Evolutionary conservation across 2,888 invertebrate genomes (phyloP), one percentile per base, ranked within the genome.

Genomic region (Lepeophtheirus nordmannii): DNA sequence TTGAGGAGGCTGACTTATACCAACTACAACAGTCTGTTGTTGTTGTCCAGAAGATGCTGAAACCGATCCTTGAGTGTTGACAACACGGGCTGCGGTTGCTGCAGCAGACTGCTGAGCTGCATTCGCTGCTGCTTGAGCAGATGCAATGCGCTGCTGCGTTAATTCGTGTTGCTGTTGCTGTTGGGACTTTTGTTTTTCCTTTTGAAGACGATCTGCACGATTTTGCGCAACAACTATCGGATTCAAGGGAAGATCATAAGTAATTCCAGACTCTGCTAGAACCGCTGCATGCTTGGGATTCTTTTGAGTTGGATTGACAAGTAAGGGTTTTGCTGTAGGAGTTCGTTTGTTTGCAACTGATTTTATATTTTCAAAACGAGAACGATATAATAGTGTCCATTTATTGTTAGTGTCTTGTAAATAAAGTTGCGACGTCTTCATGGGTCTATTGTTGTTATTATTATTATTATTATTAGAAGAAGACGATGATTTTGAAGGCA

Each of bases 191-290:
- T 83, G 80, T 75, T 89, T 89, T 73, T 89, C 91, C 73, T 86
- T 83, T 12, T 87, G 85, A 70, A 91, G 83, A 71, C 92, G 82
- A 73, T 91, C 91, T 17, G 89, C 88, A 72, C 89, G 81, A 68
- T 84, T 81, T 37, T 82, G 78, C 17, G 89, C 89, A 64, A 90
- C 85, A 72, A 88, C 87, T 70, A 85, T 82, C 0, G 93, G 91
- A 70, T 84, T 80, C 62, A 89, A 78, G 9, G 93, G 92, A 73
- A 81, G 82, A 72, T 94, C 93, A 73, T 89, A 87, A 69, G 80
- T 81, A 68, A 96, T 86, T 41, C 87, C 88, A 74, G 84, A 85
- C 70, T 91, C 92, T 68, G 82, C 82, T 71, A 93, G 78, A 68
- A 90, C 84, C 62, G 86, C 85, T 37, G 86, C 83, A 75, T 90